Evolutionary conservation across 2,888 invertebrate species (phyloP).

Genomic region (Cephus runcator): DNA sequence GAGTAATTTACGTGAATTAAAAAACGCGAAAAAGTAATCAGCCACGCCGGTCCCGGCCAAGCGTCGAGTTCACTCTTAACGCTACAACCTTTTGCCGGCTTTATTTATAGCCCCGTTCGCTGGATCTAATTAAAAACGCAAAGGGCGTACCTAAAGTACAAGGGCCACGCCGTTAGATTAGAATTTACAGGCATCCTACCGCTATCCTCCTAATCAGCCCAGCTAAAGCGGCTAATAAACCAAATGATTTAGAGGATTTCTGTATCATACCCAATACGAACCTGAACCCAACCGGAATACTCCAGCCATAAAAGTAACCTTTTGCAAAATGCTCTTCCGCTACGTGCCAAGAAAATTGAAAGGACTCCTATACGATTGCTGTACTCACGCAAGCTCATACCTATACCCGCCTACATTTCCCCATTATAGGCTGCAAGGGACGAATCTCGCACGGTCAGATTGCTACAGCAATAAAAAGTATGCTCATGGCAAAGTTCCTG

Average conservation of each 20-base stretch:
- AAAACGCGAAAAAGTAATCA: conserved; percentile 47
- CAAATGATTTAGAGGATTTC: not conserved
- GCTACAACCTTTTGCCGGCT: conserved; percentile 1
- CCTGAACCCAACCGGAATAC: not conserved
- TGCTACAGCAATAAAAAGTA: not conserved
- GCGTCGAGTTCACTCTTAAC: conserved; percentile 8
- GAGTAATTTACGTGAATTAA: conserved; percentile 45
- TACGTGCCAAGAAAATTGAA: not conserved
- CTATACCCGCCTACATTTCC: not conserved
- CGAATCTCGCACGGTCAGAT: not conserved
- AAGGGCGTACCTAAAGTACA: conserved; percentile 5
- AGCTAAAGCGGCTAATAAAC: conserved; percentile 21
- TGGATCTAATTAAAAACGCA: conserved; percentile 9
- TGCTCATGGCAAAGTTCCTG: not conserved
- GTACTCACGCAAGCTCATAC: not conserved
- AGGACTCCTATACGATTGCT: not conserved
- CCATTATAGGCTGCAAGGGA: not conserved
- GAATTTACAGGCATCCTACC: conserved; percentile 33
- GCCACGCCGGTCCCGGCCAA: conserved; percentile 17
- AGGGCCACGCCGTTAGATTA: conserved; percentile 36
- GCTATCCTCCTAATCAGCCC: conserved; percentile 31
- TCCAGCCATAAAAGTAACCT: not conserved
- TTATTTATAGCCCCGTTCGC: conserved; percentile 7
- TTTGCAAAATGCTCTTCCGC: not conserved
- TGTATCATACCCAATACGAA: not conserved